These are phyloP conservation scores for Carapus acus DNA, from an alignment of 2,797 vertebrate genomes.

Conservation along the genomic window DNA sequence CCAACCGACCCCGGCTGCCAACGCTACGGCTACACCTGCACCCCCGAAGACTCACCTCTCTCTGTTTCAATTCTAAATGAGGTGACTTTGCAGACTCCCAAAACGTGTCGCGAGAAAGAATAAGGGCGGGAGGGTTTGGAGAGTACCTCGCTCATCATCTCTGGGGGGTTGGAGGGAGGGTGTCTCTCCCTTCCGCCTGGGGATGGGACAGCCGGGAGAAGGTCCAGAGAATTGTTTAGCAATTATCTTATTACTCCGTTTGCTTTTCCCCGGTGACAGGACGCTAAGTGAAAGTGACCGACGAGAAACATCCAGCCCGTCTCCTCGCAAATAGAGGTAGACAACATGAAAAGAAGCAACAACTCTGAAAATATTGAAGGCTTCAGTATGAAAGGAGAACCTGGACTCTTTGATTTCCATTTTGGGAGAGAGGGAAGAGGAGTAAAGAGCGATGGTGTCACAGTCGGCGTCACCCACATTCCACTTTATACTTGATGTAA, in stretches of 20 bases:
- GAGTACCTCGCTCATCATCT: conserved; percentile 27
- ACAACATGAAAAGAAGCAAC: background rate
- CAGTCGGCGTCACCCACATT: too few species aligned
- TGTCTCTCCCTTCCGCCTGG: conserved; percentile 33
- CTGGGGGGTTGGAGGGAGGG: conserved; percentile 3
- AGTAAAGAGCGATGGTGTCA: too few species aligned
- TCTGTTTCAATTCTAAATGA: conserved; percentile 62
- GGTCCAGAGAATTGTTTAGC: conserved; percentile 17
- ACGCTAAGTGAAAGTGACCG: conserved; percentile 31
- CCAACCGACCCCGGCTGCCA: conserved; percentile 41
- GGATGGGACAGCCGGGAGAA: conserved; percentile 16
- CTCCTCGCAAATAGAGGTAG: background rate
- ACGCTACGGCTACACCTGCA: conserved; percentile 41
- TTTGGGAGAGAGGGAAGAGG: too few species aligned
- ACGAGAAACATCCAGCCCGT: conserved; percentile 11
- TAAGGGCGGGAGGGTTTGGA: conserved; percentile 34
- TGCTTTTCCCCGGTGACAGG: conserved; percentile 22
- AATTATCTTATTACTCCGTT: conserved; percentile 27
- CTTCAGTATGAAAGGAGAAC: too few species aligned
- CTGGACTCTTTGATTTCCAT: too few species aligned
- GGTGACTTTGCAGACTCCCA: conserved; percentile 44
- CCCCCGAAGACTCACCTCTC: conserved; percentile 21
- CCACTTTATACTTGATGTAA: too few species aligned
- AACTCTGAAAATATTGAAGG: background rate
- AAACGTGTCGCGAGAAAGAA: conserved; percentile 42